phyloP scores from a whole-genome alignment of 2,113 vertebrate species.

The Muntiacus reevesi region DNA sequence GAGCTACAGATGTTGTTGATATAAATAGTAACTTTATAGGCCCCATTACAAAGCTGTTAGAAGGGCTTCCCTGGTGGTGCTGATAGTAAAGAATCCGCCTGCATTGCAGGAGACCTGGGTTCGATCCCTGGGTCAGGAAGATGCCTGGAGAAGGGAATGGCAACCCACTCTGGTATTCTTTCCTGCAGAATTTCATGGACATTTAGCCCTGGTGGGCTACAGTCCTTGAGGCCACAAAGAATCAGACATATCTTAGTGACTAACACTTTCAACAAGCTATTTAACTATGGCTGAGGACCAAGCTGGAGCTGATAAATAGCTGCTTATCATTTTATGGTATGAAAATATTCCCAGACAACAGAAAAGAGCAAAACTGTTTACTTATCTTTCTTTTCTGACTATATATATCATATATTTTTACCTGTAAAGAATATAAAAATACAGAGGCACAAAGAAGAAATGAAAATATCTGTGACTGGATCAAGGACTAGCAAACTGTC shows the following conservation, averaged over 20 bases:
- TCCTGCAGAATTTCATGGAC: not conserved
- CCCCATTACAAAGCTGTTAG: not conserved
- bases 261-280: not conserved
- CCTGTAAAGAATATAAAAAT: not conserved
- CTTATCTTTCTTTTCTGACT: not conserved
- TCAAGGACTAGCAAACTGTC: not conserved
- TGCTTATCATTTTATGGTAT: not conserved
- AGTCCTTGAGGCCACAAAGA: not conserved
- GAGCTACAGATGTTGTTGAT: not conserved
- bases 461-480: not conserved
- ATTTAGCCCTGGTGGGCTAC: not conserved
- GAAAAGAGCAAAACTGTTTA: slow-evolving; percentile 14
- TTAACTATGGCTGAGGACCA: not conserved
- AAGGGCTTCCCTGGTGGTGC: not conserved
- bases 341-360: not conserved
- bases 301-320: not conserved
- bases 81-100: not conserved
- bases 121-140: not conserved
- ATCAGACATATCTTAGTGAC: not conserved
- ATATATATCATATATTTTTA: not conserved
- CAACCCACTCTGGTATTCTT: not conserved
- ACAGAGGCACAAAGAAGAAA: not conserved
- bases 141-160: not conserved
- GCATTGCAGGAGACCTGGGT: not conserved
- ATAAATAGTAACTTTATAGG: slow-evolving; percentile 9